Evolutionary conservation across 2,113 vertebrate species (phyloP).

Genomic region (Burhinus bistriatus): DNA sequence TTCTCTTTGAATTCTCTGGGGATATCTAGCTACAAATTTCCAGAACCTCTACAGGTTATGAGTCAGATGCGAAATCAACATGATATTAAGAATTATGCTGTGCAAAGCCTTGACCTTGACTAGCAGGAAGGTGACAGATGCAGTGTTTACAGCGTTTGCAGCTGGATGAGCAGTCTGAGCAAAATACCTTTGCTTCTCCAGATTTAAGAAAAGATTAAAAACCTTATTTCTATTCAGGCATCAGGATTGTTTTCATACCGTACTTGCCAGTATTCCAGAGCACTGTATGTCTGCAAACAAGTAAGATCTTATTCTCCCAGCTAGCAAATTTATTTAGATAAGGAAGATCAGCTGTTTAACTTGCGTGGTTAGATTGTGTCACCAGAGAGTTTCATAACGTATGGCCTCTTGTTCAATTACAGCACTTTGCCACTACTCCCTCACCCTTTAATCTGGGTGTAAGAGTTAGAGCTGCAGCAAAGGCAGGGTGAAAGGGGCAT

Average conservation of each 20-base stretch:
- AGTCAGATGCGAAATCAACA: background rate
- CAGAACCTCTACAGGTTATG: background rate
- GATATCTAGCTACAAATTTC: background rate
- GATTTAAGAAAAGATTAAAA: background rate
- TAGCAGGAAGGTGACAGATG: background rate
- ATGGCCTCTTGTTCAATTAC: background rate
- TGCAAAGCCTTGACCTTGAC: background rate
- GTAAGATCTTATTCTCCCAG: background rate
- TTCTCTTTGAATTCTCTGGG: background rate
- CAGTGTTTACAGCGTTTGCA: background rate
- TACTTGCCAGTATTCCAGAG: background rate
- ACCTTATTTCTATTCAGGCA: background rate
- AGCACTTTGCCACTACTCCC: background rate
- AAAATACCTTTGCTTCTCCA: background rate
- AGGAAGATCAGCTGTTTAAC: constrained; percentile 9
- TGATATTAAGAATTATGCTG: background rate
- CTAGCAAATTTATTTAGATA: background rate
- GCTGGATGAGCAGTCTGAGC: background rate
- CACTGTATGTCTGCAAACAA: background rate
- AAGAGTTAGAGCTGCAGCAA: background rate
- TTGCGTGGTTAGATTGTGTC: background rate
- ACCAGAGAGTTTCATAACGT: background rate
- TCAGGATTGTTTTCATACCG: background rate
- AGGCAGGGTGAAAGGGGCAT: constrained; percentile 8
- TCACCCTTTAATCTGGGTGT: background rate